Percentiles rank a stretch among this genome's conserved stretches.
phyloP scores from a whole-genome alignment of 2,888 invertebrate species.

The Drosophila acutilabella region DNA sequence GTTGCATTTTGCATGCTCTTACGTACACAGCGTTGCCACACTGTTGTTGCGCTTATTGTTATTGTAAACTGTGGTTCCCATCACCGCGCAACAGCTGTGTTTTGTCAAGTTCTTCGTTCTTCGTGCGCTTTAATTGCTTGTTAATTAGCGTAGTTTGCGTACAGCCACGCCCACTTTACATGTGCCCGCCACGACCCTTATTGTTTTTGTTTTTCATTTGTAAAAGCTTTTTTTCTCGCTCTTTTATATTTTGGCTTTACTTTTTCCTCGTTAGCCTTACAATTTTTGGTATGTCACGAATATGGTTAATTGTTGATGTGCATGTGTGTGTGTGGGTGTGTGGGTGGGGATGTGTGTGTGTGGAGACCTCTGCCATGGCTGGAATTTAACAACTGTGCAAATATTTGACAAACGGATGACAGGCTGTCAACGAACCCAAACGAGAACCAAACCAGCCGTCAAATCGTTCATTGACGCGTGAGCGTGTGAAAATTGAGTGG shows the following conservation, averaged over 20 bases:
- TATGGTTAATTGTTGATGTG: slow-evolving; percentile 52
- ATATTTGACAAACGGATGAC: slow-evolving; percentile 68
- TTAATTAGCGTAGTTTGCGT: slow-evolving; percentile 73
- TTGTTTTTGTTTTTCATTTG: slow-evolving; percentile 15
- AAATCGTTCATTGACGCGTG: slow-evolving; percentile 73
- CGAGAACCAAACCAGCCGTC: slow-evolving; percentile 26
- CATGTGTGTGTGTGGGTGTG: slow-evolving; percentile 14
- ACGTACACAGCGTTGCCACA: slow-evolving; percentile 38
- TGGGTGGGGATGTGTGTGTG: slow-evolving; percentile 28
- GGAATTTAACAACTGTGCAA: slow-evolving; percentile 75
- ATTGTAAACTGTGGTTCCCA: slow-evolving; percentile 39
- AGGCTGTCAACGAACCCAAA: slow-evolving; percentile 40
- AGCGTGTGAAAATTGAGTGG: slow-evolving; percentile 72
- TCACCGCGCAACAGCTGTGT: slow-evolving; percentile 62
- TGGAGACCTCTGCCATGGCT: slow-evolving; percentile 54
- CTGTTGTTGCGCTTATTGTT: slow-evolving; percentile 24
- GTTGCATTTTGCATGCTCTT: slow-evolving; percentile 35
- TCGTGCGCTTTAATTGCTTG: slow-evolving; percentile 64
- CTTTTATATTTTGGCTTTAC: slow-evolving; percentile 1
- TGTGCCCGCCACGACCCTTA: not conserved
- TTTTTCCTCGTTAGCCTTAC: slow-evolving; percentile 27
- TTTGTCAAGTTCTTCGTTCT: slow-evolving; percentile 64
- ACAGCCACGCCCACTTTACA: slow-evolving; percentile 34
- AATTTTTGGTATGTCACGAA: slow-evolving; percentile 33
- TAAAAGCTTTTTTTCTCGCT: not conserved